Evolutionary conservation across 1,140 invertebrate species (phyloP).

Genomic region (Wasmannia auropunctata): DNA sequence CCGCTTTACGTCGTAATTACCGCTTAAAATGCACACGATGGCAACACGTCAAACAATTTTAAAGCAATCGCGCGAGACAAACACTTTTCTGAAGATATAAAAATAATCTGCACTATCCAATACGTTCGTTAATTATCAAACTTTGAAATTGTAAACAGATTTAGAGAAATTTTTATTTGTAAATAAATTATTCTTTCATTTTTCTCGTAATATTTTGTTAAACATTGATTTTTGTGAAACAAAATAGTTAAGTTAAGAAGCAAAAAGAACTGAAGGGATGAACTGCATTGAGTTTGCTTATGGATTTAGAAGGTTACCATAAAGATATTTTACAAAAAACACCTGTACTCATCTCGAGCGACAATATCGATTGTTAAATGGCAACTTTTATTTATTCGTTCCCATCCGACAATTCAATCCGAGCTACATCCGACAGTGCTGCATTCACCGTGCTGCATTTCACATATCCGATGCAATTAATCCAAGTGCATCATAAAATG

Average conservation of each 20-base stretch:
- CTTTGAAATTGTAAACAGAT: background rate
- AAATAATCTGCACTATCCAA: background rate
- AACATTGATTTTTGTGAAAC: too few relatives aligned
- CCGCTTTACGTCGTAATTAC: conserved; percentile 18
- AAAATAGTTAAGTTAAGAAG: background rate
- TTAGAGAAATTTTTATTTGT: background rate
- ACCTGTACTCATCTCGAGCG: background rate
- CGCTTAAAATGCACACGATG: conserved; percentile 29
- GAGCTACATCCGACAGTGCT: background rate
- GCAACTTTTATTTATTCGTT: conserved; percentile 31
- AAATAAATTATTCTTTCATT: background rate
- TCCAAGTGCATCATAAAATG: conserved; percentile 4
- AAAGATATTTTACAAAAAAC: conserved; percentile 43
- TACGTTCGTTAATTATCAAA: background rate
- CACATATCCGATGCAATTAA: conserved; percentile 30
- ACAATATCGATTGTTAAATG: background rate
- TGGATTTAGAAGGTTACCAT: conserved; percentile 16
- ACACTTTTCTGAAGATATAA: background rate
- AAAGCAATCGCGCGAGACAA: background rate
- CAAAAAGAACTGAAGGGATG: background rate
- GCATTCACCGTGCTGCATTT: conserved; percentile 9
- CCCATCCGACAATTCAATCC: conserved; percentile 2
- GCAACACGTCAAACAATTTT: conserved; percentile 25
- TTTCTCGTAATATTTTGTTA: background rate
- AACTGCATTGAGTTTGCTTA: background rate